phyloP scores from a whole-genome alignment of 2,113 vertebrate genomes.

The Hemicordylus capensis region DNA sequence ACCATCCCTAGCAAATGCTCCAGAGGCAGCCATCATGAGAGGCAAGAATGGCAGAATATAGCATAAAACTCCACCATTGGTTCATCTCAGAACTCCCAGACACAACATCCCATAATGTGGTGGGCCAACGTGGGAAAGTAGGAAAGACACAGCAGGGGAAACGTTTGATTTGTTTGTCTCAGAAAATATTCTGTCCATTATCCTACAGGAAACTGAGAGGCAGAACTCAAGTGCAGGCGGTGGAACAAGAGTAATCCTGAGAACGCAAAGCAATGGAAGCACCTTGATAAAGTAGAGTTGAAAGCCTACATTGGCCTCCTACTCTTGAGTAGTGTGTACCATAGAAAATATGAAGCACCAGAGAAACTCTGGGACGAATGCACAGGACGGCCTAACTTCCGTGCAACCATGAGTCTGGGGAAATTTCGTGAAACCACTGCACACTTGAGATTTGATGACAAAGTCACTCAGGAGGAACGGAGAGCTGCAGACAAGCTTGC shows the following conservation, averaged over 20 bases:
- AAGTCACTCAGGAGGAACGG: not conserved
- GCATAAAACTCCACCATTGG: no score
- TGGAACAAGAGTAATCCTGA: not conserved
- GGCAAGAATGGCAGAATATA: no score
- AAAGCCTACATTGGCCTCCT: not conserved
- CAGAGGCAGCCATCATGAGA: no score
- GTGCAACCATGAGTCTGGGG: not conserved
- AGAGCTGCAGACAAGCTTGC: not conserved
- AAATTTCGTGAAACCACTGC: no score
- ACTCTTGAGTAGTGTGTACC: not conserved
- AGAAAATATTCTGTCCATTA: not conserved
- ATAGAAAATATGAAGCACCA: not conserved
- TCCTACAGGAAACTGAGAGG: no score
- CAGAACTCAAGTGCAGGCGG: no score
- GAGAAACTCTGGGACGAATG: not conserved
- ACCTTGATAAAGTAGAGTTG: not conserved
- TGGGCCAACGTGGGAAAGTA: not conserved
- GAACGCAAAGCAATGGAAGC: not conserved
- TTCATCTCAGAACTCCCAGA: no score
- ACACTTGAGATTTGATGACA: not conserved
- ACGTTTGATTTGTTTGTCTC: no score
- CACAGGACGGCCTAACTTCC: no score
- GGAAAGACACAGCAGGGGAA: no score
- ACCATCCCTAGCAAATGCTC: no score
- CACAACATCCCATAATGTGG: not conserved